phyloP scores from a whole-genome alignment of 2,113 vertebrate species.

The Desmodus rotundus region DNA sequence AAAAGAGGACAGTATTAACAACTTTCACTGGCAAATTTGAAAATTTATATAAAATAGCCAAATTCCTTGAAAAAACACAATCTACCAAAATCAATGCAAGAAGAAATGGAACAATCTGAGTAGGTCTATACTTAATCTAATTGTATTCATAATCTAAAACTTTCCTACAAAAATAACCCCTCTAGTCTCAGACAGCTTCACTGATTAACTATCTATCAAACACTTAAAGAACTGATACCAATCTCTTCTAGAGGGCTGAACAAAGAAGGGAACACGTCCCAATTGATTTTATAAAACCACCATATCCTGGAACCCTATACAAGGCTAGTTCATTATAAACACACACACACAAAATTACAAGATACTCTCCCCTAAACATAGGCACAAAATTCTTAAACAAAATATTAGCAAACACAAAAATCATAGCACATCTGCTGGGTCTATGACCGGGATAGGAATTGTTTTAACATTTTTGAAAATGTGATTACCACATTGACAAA shows the following conservation, averaged over 20 bases:
- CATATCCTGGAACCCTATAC: not conserved
- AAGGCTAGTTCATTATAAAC: not conserved
- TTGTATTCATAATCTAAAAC: not conserved
- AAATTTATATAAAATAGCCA: not conserved
- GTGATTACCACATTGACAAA: not conserved
- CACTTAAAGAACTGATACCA: not conserved
- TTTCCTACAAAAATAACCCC: not conserved
- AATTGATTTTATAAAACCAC: not conserved
- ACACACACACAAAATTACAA: not conserved
- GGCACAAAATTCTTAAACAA: not conserved
- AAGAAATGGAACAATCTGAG: not conserved
- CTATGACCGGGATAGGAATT: not conserved
- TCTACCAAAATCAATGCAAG: not conserved
- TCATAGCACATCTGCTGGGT: not conserved
- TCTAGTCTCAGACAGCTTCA: not conserved
- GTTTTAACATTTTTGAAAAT: not conserved
- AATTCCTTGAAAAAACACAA: not conserved
- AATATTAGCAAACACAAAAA: not conserved
- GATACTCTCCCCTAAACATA: not conserved
- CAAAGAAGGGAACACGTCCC: not conserved
- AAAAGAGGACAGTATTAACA: not conserved
- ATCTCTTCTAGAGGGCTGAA: not conserved
- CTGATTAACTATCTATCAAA: not conserved
- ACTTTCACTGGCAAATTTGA: not conserved
- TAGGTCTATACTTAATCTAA: not conserved